phyloP scores from a whole-genome alignment of 2,113 vertebrate species.

The Nyctereutes procyonoides region DNA sequence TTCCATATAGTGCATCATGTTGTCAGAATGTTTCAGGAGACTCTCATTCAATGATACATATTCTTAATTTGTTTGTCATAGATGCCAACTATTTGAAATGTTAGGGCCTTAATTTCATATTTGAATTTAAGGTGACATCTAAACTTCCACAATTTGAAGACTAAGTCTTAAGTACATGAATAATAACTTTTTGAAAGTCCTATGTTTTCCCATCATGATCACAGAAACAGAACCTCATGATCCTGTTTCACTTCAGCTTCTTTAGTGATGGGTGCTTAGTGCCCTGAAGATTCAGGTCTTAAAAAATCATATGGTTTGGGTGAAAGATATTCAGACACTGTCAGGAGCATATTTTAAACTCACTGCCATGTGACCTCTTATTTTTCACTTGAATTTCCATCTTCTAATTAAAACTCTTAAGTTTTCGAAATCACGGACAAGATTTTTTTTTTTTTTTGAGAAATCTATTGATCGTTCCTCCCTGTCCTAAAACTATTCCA shows the following conservation, averaged over 20 bases:
- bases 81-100: constrained; percentile 5
- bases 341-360: constrained; percentile 42
- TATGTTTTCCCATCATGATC: not conserved
- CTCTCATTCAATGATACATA: not conserved
- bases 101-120: constrained; percentile 27
- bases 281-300: not conserved
- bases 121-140: constrained; percentile 60
- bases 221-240: not conserved
- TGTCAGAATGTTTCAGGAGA: constrained; percentile 38
- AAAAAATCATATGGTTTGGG: not conserved
- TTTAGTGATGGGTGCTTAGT: not conserved
- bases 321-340: not conserved
- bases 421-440: constrained; percentile 6
- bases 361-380: not conserved
- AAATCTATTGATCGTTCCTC: not conserved
- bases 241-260: fast-evolving
- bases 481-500: constrained; percentile 19
- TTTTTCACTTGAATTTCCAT: constrained; percentile 65
- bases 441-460: constrained; percentile 25
- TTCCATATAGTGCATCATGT: not conserved
- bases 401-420: constrained; percentile 48
- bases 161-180: not conserved
- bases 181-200: not conserved
- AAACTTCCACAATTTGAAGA: not conserved
- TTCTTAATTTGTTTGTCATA: constrained; percentile 44